phyloP scores from a whole-genome alignment of 2,888 invertebrate genomes.

The Chymomyza amoena region DNA sequence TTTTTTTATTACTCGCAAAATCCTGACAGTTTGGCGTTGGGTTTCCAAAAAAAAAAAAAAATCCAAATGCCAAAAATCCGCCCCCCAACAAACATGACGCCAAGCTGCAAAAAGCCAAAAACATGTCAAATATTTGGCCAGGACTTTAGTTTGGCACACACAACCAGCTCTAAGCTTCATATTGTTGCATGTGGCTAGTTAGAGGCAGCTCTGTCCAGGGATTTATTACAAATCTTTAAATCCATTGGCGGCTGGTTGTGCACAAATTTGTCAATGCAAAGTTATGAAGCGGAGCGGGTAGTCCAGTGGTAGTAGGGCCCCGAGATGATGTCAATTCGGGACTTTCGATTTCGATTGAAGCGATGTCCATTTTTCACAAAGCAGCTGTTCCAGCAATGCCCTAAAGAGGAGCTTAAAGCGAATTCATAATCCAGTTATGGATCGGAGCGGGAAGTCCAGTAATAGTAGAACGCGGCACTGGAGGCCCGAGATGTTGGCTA shows the following conservation, averaged over 20 bases:
- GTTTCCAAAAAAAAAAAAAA: slow-evolving; percentile 25
- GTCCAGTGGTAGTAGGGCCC: too few relatives aligned
- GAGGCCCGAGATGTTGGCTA: too few relatives aligned
- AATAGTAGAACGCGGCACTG: too few relatives aligned
- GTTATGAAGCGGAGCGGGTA: too few relatives aligned
- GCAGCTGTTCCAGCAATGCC: too few relatives aligned
- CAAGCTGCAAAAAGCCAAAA: slow-evolving; percentile 67
- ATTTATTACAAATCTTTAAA: slow-evolving; percentile 50
- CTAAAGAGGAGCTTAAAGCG: too few relatives aligned
- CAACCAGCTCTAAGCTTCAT: not conserved
- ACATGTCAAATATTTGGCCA: slow-evolving; percentile 59
- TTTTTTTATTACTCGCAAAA: slow-evolving; percentile 21
- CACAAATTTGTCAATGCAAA: not conserved
- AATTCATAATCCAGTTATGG: too few relatives aligned
- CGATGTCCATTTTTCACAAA: too few relatives aligned
- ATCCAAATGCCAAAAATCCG: slow-evolving; percentile 30
- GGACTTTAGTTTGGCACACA: not conserved
- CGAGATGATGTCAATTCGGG: too few relatives aligned
- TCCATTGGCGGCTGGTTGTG: slow-evolving; percentile 17
- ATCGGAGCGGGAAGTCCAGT: too few relatives aligned
- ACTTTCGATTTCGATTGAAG: too few relatives aligned
- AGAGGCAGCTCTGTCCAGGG: slow-evolving; percentile 48
- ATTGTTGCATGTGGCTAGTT: not conserved
- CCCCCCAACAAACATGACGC: slow-evolving; percentile 49
- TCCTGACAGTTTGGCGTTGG: too few relatives aligned